phyloP scores from a whole-genome alignment of 2,888 invertebrate species.

The Apeira syringaria region DNA sequence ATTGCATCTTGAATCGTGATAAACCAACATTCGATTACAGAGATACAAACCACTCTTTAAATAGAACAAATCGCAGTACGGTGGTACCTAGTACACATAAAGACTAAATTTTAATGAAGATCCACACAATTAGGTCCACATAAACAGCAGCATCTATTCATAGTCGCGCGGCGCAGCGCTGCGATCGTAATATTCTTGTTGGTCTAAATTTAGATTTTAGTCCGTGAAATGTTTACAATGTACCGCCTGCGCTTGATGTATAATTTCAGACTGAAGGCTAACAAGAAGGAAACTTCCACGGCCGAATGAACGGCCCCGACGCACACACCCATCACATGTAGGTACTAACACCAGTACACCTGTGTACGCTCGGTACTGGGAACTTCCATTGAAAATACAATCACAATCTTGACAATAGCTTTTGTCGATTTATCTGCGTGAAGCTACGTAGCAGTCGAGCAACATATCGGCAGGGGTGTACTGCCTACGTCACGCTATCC shows the following conservation, averaged over 20 bases:
- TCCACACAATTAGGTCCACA: not conserved
- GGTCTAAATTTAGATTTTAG: slow-evolving; percentile 31
- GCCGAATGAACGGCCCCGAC: slow-evolving; percentile 36
- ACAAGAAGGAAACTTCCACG: slow-evolving; percentile 35
- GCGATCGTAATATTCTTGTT: not conserved
- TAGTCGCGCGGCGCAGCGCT: no score
- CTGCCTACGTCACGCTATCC: slow-evolving; percentile 71
- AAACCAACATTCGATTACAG: no score
- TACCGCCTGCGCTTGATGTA: slow-evolving; percentile 30
- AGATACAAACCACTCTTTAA: no score
- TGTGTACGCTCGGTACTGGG: slow-evolving; percentile 58
- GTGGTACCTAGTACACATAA: no score
- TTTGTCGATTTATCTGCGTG: slow-evolving; percentile 36
- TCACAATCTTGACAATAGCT: slow-evolving; percentile 42
- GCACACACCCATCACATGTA: slow-evolving; percentile 30
- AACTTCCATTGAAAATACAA: slow-evolving; percentile 72
- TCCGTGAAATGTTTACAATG: slow-evolving; percentile 28
- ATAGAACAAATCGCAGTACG: no score
- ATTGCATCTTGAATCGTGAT: no score
- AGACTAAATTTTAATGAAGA: no score
- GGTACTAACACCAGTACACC: slow-evolving; percentile 36
- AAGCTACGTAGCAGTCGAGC: slow-evolving; percentile 15
- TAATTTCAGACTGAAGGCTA: slow-evolving; percentile 35
- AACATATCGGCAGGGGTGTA: slow-evolving; percentile 55
- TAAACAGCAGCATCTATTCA: not conserved